Conservation (phyloP, 2,113 vertebrate species). For the Protobothrops flavoviridis region DNA sequence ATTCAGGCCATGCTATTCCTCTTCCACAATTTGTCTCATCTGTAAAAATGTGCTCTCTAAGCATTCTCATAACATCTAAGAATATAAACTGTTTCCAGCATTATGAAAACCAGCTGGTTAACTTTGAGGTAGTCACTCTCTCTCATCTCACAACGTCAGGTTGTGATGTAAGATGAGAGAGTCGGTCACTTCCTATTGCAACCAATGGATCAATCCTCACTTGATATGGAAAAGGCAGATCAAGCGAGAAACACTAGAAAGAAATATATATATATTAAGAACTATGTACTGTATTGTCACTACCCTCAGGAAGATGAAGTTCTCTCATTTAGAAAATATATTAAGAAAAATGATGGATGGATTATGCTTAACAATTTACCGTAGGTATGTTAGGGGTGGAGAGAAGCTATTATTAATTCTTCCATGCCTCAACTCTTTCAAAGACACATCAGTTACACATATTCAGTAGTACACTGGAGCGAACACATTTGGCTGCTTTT, state of each 20-base stretch:
- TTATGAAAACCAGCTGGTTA: neutral
- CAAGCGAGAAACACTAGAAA: neutral
- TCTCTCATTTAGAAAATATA: neutral
- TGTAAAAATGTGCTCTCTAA: neutral
- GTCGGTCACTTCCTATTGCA: neutral
- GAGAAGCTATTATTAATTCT: neutral
- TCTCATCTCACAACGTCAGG: neutral
- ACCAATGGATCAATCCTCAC: neutral
- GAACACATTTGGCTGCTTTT: neutral
- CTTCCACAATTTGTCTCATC: neutral
- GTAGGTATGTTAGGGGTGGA: neutral
- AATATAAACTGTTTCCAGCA: neutral
- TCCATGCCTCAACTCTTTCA: neutral
- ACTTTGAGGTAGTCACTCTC: neutral
- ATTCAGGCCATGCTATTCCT: neutral
- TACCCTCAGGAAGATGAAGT: neutral
- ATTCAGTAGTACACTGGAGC: neutral
- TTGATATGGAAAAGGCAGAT: neutral
- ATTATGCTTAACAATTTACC: neutral
- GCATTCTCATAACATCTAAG: neutral
- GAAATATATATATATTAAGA: neutral
- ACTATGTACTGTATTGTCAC: neutral
- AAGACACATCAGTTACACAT: neutral
- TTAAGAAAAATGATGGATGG: neutral
- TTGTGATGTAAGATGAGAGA: neutral